Evolutionary conservation across 92 coral and sea anemone genomes (phyloP).

Genomic region (Zoanthus gigantus): DNA sequence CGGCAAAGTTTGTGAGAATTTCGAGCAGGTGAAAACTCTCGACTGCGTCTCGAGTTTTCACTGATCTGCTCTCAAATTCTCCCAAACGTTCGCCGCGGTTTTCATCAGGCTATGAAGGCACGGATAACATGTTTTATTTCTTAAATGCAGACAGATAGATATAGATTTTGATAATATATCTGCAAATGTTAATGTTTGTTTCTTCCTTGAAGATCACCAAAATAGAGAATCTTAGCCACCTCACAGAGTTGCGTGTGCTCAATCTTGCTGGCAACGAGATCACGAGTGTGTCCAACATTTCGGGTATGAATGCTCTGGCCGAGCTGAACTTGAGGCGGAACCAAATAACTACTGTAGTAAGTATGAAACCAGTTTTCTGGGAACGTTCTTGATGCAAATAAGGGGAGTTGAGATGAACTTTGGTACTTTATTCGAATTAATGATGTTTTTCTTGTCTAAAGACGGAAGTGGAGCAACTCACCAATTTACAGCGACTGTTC

Average conservation of each 20-base stretch:
- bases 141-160: too few relatives aligned
- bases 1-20: too few relatives aligned
- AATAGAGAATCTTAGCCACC: constrained; percentile 90
- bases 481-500: constrained; percentile 90
- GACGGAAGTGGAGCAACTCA: constrained; percentile 87
- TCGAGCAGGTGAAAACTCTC: too few relatives aligned
- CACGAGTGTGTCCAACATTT: constrained; percentile 75
- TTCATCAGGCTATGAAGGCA: too few relatives aligned
- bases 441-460: constrained; percentile 25
- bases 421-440: too few relatives aligned
- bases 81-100: too few relatives aligned
- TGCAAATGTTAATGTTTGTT: neutral
- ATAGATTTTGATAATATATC: too few relatives aligned
- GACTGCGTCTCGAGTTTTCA: too few relatives aligned
- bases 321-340: constrained; percentile 95
- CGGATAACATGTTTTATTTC: too few relatives aligned
- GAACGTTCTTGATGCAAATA: too few relatives aligned
- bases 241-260: constrained; percentile 88
- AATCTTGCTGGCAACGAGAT: constrained; percentile 97
- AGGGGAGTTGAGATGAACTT: too few relatives aligned
- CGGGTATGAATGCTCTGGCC: constrained; percentile 91
- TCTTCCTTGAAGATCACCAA: constrained; percentile 67
- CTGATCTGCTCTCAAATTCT: too few relatives aligned
- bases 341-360: constrained; percentile 86
- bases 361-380: neutral